These are phyloP conservation scores for Prosapia bicincta DNA, from an alignment of 2,888 invertebrate genomes.

Conservation along the genomic window DNA sequence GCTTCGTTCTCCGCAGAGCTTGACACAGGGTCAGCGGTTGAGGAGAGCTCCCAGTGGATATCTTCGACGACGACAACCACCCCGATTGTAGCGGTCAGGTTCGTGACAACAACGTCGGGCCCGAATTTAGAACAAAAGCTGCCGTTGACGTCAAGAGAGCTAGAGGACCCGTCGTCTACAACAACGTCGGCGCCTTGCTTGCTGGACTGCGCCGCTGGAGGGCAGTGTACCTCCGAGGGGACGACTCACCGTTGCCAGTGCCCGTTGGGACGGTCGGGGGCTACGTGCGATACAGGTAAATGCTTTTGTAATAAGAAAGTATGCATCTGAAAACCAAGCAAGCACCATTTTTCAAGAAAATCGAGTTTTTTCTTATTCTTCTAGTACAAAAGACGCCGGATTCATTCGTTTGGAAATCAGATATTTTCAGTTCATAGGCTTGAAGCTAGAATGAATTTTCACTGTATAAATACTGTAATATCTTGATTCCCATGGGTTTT, in stretches of 20 bases:
- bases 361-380: too few species aligned
- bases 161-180: conserved; percentile 31
- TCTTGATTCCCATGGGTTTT: too few species aligned
- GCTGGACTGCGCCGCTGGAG: conserved; percentile 61
- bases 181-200: conserved; percentile 49
- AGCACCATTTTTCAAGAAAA: too few species aligned
- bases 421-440: too few species aligned
- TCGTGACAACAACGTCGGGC: conserved; percentile 52
- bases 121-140: conserved; percentile 66
- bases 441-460: too few species aligned
- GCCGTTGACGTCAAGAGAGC: conserved; percentile 42
- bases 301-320: too few species aligned
- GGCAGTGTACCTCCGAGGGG: conserved; percentile 49
- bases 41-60: conserved; percentile 25
- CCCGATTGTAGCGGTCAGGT: conserved; percentile 52
- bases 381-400: too few species aligned
- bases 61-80: conserved; percentile 32
- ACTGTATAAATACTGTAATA: too few species aligned
- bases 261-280: conserved; percentile 64
- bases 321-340: too few species aligned
- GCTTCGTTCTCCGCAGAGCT: conserved; percentile 72
- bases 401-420: too few species aligned
- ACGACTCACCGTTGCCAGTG: conserved; percentile 56
- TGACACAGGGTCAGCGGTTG: conserved; percentile 33
- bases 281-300: conserved; percentile 61